phyloP scores from a whole-genome alignment of 1,140 invertebrate species.

The Heliothis virescens region DNA sequence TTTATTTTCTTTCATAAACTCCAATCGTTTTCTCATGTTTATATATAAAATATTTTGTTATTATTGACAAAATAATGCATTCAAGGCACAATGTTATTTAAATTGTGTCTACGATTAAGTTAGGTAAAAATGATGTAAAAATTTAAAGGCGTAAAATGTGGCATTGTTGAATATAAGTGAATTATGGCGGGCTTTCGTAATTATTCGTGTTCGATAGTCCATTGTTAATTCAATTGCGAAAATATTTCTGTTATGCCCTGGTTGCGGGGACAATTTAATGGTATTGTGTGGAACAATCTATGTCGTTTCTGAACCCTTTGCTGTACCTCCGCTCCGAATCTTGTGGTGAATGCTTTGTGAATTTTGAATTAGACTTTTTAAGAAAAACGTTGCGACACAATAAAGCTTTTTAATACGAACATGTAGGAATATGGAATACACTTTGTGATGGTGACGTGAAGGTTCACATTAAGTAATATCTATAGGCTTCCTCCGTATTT shows the following conservation, averaged over 20 bases:
- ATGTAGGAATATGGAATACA: too few relatives aligned
- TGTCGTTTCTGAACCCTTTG: constrained; percentile 60
- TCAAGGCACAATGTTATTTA: not conserved
- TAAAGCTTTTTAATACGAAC: too few relatives aligned
- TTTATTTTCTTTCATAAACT: too few relatives aligned
- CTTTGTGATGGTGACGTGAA: too few relatives aligned
- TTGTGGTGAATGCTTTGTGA: constrained; percentile 5
- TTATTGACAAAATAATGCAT: not conserved
- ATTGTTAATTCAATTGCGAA: constrained; percentile 68
- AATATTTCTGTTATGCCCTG: constrained; percentile 72
- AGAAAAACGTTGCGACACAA: too few relatives aligned
- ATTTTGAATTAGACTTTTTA: not conserved
- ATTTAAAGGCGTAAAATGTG: constrained; percentile 1
- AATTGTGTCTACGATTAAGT: not conserved
- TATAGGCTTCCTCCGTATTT: not conserved
- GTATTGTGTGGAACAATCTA: constrained; percentile 74
- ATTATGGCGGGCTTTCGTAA: constrained; percentile 33
- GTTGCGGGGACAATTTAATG: constrained; percentile 66
- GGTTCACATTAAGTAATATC: too few relatives aligned
- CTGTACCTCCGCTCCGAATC: not conserved
- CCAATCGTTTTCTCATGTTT: too few relatives aligned
- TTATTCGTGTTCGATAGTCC: constrained; percentile 33
- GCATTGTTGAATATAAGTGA: constrained; percentile 5
- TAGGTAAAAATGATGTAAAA: constrained; percentile 17
- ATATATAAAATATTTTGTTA: too few relatives aligned